These are phyloP conservation scores for Pseudococcus jackbeardsleyi DNA, from an alignment of 2,888 invertebrate species.

Conservation along the genomic window DNA sequence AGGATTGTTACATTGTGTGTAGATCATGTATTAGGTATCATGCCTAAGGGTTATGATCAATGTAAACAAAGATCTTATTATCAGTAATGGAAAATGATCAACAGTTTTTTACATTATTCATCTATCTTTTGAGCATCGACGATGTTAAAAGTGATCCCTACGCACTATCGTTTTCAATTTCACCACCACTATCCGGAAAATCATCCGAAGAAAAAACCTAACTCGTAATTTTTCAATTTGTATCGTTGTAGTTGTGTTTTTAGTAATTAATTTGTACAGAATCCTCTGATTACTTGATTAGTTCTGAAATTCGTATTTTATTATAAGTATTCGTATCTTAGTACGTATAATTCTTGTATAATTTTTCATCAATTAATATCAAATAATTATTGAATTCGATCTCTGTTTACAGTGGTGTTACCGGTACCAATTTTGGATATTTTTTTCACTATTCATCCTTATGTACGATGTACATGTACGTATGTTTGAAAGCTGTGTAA, in stretches of 20 bases:
- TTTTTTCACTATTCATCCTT: not conserved
- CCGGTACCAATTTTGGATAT: slow-evolving; percentile 3
- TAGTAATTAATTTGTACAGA: not conserved
- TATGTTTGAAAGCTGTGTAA: slow-evolving; percentile 38
- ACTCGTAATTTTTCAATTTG: not conserved
- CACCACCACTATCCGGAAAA: not conserved
- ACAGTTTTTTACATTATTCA: not conserved
- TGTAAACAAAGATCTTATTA: slow-evolving; percentile 35
- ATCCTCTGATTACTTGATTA: not conserved
- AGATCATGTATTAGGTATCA: slow-evolving; percentile 16
- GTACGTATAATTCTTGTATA: not conserved
- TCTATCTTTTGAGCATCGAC: not conserved
- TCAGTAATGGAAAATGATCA: slow-evolving; percentile 2
- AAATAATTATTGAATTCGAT: not conserved
- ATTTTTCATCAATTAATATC: not conserved
- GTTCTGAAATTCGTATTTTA: not conserved
- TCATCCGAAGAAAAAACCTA: not conserved
- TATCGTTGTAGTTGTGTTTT: not conserved
- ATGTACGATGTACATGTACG: slow-evolving; percentile 55
- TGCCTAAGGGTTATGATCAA: slow-evolving; percentile 24
- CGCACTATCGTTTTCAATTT: not conserved
- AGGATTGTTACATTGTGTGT: not conserved
- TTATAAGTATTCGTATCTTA: too few relatives aligned
- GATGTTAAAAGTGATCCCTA: not conserved
- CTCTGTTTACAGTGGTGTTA: not conserved